Percentiles rank a stretch among this genome's conserved stretches.
Evolutionary conservation across 2,888 invertebrate genomes (phyloP).

Genomic region (Leucoptera coffeella): DNA sequence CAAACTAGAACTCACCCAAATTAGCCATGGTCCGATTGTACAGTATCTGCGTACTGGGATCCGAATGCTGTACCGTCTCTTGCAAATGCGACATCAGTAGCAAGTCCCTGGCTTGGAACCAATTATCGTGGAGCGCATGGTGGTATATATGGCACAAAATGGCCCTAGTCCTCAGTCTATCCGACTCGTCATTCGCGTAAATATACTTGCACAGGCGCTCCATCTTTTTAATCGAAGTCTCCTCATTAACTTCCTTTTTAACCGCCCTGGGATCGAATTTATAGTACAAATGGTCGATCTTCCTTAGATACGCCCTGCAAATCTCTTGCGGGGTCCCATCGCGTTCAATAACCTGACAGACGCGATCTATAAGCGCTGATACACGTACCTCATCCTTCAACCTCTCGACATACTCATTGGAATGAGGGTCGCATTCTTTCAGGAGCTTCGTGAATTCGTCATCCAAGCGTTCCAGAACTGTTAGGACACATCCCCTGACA

Average conservation of each 20-base stretch:
- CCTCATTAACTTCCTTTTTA: conserved; percentile 61
- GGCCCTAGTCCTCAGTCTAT: conserved; percentile 90
- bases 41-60: conserved; percentile 94
- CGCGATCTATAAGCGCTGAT: conserved; percentile 82
- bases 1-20: too few relatives aligned
- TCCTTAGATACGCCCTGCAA: conserved; percentile 89
- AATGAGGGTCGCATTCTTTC: conserved; percentile 96
- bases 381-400: conserved; percentile 89
- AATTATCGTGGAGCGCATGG: conserved; percentile 95
- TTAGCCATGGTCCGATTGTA: conserved; percentile 99
- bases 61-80: conserved; percentile 96
- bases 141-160: conserved; percentile 98
- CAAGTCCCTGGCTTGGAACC: conserved; percentile 81
- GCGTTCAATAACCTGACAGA: conserved; percentile 58
- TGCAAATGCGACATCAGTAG: conserved; percentile 96
- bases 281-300: conserved; percentile 97
- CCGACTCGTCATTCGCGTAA: conserved; percentile 89
- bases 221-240: conserved; percentile 82
- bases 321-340: conserved; percentile 76
- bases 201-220: conserved; percentile 93
- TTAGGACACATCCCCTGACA: conserved; percentile 86
- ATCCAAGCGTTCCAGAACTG: conserved; percentile 90
- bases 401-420: conserved; percentile 92
- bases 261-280: conserved; percentile 84
- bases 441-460: conserved; percentile 96